Evolutionary conservation across 2,113 vertebrate genomes (phyloP), one percentile per base, ranked within the genome.

Genomic region (Hemiprocne comata): DNA sequence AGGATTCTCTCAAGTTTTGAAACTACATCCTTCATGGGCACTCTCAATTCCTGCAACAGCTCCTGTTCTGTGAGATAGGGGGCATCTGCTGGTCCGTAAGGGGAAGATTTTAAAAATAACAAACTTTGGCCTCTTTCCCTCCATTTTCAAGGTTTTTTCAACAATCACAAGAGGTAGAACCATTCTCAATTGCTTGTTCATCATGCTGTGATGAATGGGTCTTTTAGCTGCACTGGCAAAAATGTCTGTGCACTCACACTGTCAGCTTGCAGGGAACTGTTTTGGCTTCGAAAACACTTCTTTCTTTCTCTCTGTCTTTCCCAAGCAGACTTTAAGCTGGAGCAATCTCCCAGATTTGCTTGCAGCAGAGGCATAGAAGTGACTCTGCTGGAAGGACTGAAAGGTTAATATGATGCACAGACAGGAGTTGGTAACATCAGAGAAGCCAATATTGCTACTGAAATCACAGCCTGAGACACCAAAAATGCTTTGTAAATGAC

Each of bases 81-180:
- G 75, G 60, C 88, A 80, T 60, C 65, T 85, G 36, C 60, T 74
- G 55, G 7, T 80, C 72, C 87, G 33, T 60, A 48, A 77, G 23
- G 24, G 57, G 88, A 90, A 67, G 76, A 92, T 74, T 82, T n/a
- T 71, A 93, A 95, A 92, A 92, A 65, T 80, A 93, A 77, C 60
- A 58, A 54, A 84, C 79, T 92, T 85, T 54, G 94, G 38, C 65
- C 55, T 86, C 69, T 90, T 90, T 85, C 13, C 51, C 64, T 73
- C 55, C 64, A 71, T 92, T 90, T 38, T 90, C 33, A 64, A 90
- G 92, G 42, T 84, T 95, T 95, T 93, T 75, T 89, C 80, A 95
- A 90, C 83, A 90, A 84, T 71, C 86, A 78, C 69, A 92, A 90
- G 94, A 93, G 72, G 64, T 48, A 84, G 79, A 95, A 96, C 93